Evolutionary conservation across 2,797 vertebrate genomes (phyloP).

Genomic region (Morus bassanus): DNA sequence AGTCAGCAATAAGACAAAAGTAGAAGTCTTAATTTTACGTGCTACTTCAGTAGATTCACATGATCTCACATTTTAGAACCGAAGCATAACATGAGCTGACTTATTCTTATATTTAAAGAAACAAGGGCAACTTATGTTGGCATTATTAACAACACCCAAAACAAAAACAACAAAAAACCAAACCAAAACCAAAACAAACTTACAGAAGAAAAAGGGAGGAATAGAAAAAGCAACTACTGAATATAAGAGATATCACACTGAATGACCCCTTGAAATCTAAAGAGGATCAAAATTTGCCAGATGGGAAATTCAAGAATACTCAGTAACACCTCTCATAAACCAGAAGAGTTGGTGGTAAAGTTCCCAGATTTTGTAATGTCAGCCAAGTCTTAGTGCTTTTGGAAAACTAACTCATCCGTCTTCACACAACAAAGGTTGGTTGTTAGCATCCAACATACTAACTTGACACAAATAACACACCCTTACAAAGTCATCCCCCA

Average conservation of each 20-base stretch:
- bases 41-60: not conserved
- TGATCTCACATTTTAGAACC: not conserved
- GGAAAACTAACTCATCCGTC: not conserved
- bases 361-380: not conserved
- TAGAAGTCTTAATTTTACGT: not conserved
- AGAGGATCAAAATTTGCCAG: not conserved
- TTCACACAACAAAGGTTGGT: not conserved
- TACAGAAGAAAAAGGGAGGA: not conserved
- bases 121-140: not conserved
- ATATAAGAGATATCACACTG: not conserved
- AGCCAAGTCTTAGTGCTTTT: not conserved
- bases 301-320: not conserved
- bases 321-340: not conserved
- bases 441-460: not conserved
- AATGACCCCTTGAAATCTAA: not conserved
- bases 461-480: not conserved
- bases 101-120: not conserved
- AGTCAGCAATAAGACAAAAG: not conserved
- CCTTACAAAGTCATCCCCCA: not conserved
- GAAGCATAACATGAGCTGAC: not conserved
- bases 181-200: not conserved
- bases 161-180: too few species aligned
- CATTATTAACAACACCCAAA: not conserved
- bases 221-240: not conserved
- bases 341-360: not conserved